Evolutionary conservation across 2,113 vertebrate genomes (phyloP).

Genomic region (Oreochromis tanganicae): DNA sequence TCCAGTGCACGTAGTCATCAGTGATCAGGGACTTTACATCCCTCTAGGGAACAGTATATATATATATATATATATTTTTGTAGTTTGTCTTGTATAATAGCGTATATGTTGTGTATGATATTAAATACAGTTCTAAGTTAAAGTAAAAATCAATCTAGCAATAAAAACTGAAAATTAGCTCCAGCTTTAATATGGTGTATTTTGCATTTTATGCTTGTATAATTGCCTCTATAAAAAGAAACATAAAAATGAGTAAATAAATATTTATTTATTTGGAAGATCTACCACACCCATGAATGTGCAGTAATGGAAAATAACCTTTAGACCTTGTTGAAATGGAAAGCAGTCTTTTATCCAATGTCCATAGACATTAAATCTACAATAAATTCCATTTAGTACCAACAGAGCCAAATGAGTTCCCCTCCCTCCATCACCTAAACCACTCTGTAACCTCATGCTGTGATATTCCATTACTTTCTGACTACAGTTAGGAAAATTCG

Average conservation of each 20-base stretch:
- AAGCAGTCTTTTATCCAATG: constrained; percentile 31
- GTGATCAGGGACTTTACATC: not conserved
- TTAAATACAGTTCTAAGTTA: not conserved
- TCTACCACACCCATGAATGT: not conserved
- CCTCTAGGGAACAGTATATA: not conserved
- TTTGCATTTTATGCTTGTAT: not conserved
- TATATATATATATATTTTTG: not conserved
- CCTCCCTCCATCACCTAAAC: constrained; percentile 21
- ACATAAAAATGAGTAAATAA: not conserved
- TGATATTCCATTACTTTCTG: constrained; percentile 51
- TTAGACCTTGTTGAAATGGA: constrained; percentile 25
- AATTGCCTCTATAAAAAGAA: not conserved
- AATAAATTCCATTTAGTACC: constrained; percentile 56
- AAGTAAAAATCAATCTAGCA: not conserved
- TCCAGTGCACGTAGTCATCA: not conserved
- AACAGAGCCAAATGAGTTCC: constrained; percentile 26
- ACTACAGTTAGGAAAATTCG: constrained; percentile 21
- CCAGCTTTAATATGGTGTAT: not conserved
- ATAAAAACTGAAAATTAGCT: not conserved
- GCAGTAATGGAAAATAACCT: constrained; percentile 8
- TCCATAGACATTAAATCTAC: constrained; percentile 42
- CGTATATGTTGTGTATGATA: not conserved
- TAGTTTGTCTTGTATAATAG: not conserved
- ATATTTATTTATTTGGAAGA: not conserved
- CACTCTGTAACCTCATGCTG: constrained; percentile 28